Percentiles rank a stretch among this genome's conserved stretches.
phyloP scores from a whole-genome alignment of 2,888 invertebrate genomes.

The Augochlorella aurata region DNA sequence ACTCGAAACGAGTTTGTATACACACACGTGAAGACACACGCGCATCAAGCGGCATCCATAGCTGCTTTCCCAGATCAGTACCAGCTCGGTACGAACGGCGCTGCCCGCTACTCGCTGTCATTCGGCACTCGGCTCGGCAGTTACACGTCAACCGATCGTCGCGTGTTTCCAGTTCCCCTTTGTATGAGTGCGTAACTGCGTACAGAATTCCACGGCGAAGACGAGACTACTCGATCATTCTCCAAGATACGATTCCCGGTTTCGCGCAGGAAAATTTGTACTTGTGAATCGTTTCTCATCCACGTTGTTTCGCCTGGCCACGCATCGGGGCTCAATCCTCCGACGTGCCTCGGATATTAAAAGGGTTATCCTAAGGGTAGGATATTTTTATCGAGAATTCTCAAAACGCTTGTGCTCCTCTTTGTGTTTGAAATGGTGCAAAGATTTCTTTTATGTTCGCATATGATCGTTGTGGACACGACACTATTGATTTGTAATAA shows the following conservation, averaged over 20 bases:
- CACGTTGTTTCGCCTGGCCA: constrained; percentile 23
- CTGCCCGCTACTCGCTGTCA: constrained; percentile 40
- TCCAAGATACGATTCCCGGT: constrained; percentile 18
- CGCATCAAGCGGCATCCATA: constrained; percentile 12
- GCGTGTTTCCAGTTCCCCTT: constrained; percentile 12
- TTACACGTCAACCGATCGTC: constrained; percentile 44
- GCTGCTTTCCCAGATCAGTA: constrained; percentile 53
- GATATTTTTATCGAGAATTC: constrained; percentile 26
- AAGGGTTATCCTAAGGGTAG: constrained; percentile 42
- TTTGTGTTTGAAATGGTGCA: background rate
- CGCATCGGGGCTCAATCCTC: constrained; percentile 23
- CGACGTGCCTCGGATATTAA: constrained; percentile 53
- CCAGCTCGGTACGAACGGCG: constrained; percentile 44
- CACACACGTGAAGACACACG: constrained; percentile 15
- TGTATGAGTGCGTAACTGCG: background rate
- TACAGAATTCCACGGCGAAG: constrained; percentile 7
- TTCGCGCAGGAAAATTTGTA: constrained; percentile 1
- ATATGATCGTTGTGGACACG: constrained; percentile 1
- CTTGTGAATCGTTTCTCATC: constrained; percentile 19
- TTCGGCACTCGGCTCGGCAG: constrained; percentile 23
- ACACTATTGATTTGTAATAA: constrained; percentile 46
- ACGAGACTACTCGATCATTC: constrained; percentile 11
- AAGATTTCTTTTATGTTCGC: background rate
- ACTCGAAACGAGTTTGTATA: background rate
- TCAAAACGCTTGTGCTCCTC: background rate